Evolutionary conservation across 2,113 vertebrate species (phyloP), one percentile per base, ranked within the genome.

Genomic region (Eira barbara): DNA sequence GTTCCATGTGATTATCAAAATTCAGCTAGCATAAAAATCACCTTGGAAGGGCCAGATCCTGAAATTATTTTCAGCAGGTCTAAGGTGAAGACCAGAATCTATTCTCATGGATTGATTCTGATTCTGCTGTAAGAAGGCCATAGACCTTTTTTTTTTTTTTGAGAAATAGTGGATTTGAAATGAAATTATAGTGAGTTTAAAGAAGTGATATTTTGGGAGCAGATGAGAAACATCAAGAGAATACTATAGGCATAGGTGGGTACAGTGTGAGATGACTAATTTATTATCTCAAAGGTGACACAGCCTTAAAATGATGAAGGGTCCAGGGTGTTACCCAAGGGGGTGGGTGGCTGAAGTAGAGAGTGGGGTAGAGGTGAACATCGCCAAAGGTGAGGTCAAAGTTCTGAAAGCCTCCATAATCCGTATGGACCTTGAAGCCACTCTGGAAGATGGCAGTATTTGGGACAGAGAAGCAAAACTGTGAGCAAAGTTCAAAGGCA

Each of bases 141-240:
- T 34, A 42, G 23, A 59, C 4, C 3, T 29, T 63, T 80, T 55
- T 52, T 52, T 52, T 52, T 52, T 55, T 73, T 95, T 67, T 91
- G 63, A 92, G 49, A 90, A 92, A 49, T 12, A 63, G 36, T n/a
- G 9, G 61, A 86, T 27, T 57, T 96, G 71, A 86, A 95, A 76
- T 96, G 59, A 86, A 93, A 76, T 79, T 65, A n/a, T n/a, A 82
- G 8, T 63, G 67, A 47, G 23, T 94, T 97, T 67, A 82, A 92
- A 86, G 45, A 91, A 84, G 63, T 87, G 31, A 31, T 69, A 73
- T 69, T 93, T 87, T 89, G 73, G 94, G 42, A 96, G n/a, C 3
- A 61, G 61, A 18, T n/a, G 61, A 65, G 10, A 31, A 21, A n/a
- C 20, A 29, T 11, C 13, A n/a, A 10, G 15, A 47, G 49, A 18